Evolutionary conservation across 2,113 vertebrate species (phyloP).

Genomic region (Turdus rufiventris): DNA sequence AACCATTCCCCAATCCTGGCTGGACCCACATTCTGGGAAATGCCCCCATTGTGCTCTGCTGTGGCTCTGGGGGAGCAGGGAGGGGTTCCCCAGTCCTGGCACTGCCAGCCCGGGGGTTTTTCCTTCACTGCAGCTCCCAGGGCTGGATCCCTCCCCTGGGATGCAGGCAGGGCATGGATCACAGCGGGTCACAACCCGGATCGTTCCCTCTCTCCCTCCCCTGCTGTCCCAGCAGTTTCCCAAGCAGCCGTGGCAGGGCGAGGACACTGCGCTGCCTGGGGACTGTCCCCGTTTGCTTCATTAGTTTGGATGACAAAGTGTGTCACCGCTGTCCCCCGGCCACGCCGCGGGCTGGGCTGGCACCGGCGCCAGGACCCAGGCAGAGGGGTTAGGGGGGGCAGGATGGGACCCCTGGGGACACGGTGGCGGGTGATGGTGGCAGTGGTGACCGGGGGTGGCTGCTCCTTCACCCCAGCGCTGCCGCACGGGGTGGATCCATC

Average conservation of each 20-base stretch:
- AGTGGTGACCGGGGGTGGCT: accelerated
- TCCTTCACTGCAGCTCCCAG: accelerated
- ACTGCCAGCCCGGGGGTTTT: accelerated
- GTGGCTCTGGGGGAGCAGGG: background rate
- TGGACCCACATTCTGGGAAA: background rate
- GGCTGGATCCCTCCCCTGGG: background rate
- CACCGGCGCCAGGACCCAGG: background rate
- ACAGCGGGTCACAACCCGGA: accelerated
- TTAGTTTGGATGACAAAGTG: background rate
- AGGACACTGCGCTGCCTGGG: background rate
- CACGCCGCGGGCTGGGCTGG: background rate
- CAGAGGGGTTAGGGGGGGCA: background rate
- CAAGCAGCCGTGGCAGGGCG: background rate
- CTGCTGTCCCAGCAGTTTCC: background rate
- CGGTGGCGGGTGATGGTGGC: background rate
- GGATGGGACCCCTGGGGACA: background rate
- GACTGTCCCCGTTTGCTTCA: background rate
- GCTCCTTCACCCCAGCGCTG: background rate
- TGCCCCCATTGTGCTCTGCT: accelerated
- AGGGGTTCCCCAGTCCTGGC: background rate
- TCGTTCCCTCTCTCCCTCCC: background rate
- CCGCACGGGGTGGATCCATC: background rate
- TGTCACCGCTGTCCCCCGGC: background rate
- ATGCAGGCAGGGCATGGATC: background rate
- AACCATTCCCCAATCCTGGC: accelerated